These are phyloP conservation scores for Drosophila cracens DNA, from an alignment of 2,888 invertebrate species.

Conservation along the genomic window DNA sequence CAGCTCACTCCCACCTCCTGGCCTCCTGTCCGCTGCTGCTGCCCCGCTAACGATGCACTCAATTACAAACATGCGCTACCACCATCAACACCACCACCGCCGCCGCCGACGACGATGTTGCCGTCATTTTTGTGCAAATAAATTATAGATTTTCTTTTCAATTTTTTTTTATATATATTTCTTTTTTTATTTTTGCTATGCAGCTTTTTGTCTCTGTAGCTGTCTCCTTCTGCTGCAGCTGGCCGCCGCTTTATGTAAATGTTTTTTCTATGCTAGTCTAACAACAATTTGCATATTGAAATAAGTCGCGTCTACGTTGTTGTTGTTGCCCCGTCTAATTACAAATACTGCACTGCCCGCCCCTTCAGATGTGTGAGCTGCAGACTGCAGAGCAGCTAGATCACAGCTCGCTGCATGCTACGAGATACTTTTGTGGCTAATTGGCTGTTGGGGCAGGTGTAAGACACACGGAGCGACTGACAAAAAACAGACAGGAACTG, in stretches of 20 bases:
- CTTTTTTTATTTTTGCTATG: conserved; percentile 23
- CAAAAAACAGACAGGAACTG: conserved; percentile 41
- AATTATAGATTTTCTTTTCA: conserved; percentile 72
- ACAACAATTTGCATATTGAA: conserved; percentile 69
- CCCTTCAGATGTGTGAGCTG: conserved; percentile 36
- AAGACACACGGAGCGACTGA: conserved; percentile 41
- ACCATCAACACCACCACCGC: conserved; percentile 41
- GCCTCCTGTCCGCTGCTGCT: conserved; percentile 24
- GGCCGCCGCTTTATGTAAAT: conserved; percentile 50
- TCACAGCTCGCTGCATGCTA: conserved; percentile 42
- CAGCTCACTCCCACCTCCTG: conserved; percentile 48
- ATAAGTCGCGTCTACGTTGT: conserved; percentile 46
- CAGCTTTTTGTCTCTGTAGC: conserved; percentile 47
- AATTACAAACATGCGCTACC: conserved; percentile 63
- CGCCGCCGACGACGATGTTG: conserved; percentile 40
- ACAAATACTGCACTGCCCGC: conserved; percentile 54
- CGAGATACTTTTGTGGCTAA: conserved; percentile 62
- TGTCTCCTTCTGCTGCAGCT: conserved; percentile 58
- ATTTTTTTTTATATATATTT: conserved; percentile 33
- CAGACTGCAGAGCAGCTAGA: conserved; percentile 25
- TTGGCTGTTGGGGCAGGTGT: conserved; percentile 66
- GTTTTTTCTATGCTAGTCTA: conserved; percentile 50
- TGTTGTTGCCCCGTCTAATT: conserved; percentile 58
- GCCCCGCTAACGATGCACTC: conserved; percentile 76
- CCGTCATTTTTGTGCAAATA: conserved; percentile 68